phyloP scores from a whole-genome alignment of 1,140 invertebrate genomes.

The Drosophila lowei region DNA sequence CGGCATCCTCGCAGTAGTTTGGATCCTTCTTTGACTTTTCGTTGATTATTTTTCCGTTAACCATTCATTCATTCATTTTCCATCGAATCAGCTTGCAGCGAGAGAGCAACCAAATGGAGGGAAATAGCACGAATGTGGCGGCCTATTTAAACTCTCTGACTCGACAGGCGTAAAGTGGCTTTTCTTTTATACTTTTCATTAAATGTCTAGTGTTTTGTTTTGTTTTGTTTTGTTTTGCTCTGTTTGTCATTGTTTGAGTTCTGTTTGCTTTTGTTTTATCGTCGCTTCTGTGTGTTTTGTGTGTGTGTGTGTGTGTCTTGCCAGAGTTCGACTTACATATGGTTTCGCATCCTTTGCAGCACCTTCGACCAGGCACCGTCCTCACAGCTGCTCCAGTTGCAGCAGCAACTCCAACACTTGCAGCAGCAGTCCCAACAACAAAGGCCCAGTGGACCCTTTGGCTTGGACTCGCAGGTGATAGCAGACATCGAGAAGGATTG shows the following conservation, averaged over 20 bases:
- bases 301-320: slow-evolving; percentile 4
- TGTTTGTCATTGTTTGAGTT: slow-evolving; percentile 29
- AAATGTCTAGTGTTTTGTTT: slow-evolving; percentile 15
- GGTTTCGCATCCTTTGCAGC: slow-evolving; percentile 24
- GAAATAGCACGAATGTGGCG: slow-evolving; percentile 54
- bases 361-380: slow-evolving; percentile 76
- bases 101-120: slow-evolving; percentile 50
- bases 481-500: slow-evolving; percentile 85
- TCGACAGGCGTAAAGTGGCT: slow-evolving; percentile 80
- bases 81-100: slow-evolving; percentile 53
- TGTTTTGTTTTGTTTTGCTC: slow-evolving; percentile 25
- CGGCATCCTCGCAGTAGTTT: background rate
- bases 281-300: background rate
- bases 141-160: slow-evolving; percentile 57
- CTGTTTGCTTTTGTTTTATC: slow-evolving; percentile 13
- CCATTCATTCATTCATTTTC: slow-evolving; percentile 19
- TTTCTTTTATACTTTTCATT: slow-evolving; percentile 61
- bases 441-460: slow-evolving; percentile 86
- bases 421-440: slow-evolving; percentile 67
- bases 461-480: slow-evolving; percentile 88
- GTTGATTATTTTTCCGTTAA: slow-evolving; percentile 31
- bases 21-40: slow-evolving; percentile 13
- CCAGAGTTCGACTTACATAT: background rate
- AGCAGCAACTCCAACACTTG: slow-evolving; percentile 59
- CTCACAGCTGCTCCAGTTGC: slow-evolving; percentile 56